phyloP scores from a whole-genome alignment of 2,797 vertebrate genomes.

The Ispidina lecontei region DNA sequence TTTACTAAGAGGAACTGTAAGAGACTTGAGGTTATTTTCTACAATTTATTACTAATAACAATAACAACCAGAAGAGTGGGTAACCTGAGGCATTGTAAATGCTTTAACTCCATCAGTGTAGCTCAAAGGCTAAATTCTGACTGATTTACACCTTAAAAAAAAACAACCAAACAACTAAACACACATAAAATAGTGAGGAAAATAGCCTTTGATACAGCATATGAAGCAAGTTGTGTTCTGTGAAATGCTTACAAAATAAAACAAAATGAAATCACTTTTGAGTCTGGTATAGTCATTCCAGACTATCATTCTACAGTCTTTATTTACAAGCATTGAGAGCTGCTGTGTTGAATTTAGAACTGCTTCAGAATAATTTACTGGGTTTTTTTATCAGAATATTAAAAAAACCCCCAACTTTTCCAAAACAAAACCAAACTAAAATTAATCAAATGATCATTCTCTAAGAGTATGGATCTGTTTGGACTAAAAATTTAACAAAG shows the following conservation, averaged over 20 bases:
- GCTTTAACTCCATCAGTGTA: neutral
- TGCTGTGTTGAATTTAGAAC: neutral
- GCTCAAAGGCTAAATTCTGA: neutral
- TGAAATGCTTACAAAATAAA: neutral
- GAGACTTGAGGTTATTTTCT: constrained; percentile 3
- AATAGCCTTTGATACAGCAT: neutral
- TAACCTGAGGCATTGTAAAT: neutral
- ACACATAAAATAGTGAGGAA: neutral
- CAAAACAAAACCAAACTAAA: neutral
- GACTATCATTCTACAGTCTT: neutral
- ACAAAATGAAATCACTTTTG: neutral
- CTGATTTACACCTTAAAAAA: neutral
- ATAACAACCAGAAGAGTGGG: neutral
- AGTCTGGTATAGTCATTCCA: neutral
- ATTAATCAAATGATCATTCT: neutral
- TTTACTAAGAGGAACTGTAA: neutral
- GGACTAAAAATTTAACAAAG: neutral
- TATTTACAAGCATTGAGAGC: neutral
- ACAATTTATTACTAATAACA: neutral
- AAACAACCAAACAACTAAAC: neutral
- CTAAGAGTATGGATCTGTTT: neutral
- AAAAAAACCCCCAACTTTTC: fast-evolving
- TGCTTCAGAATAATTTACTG: neutral
- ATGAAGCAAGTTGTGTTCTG: neutral
- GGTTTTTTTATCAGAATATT: neutral